Base-by-base conservation (phyloP, 2,888 invertebrate species). In the Cantharis nigra region DNA sequence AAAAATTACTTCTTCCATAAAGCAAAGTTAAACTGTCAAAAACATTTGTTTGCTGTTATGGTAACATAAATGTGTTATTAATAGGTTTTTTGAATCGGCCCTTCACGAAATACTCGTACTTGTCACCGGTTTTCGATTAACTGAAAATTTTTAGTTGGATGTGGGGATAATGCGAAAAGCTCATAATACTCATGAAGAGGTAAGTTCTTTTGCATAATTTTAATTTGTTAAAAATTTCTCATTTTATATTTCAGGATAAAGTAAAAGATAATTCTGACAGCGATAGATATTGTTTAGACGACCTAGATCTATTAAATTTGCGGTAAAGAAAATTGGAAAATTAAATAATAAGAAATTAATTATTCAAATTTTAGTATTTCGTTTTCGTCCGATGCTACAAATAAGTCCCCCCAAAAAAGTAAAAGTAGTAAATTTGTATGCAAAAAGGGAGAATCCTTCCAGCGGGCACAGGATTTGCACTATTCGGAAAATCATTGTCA, bases 301-400 rank as follows among this genome's bases (percentile, higher is more conserved):
- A 87, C 78, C 82, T 87, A 77, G 87, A 87, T 85, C 83, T 87
- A 74, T 83, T 88, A 81, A 88, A 88, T 85, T 85, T 88, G 80
- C 85, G 86, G 88, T 88, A 84, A 81, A 7, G 49, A 82, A 80
- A 65, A 49, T 67, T 33, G 0, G 23, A 11, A 1, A 26, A 62
- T 33, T 3, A 49, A n/a, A 13, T n/a, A 9, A 49, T 16, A 30
- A 4, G 7, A 18, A 20, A 9, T 9, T 33, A 65, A 26, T 10
- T 65, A 33, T 28, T 63, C 33, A 9, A 16, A 16, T n/a, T 26
- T n/a, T 63, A 78, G 78, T 11, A 72, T 75, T 20, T 78, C 78
- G 26, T 78, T 78, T 75, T 78, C 78, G 14, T 72, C 78, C 75
- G 71, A 74, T 77, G 77, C 13, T 77, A 62, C 67, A 26, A 63